These are phyloP conservation scores for Metopolophium dirhodum DNA, from an alignment of 1,140 invertebrate genomes.

Conservation along the genomic window DNA sequence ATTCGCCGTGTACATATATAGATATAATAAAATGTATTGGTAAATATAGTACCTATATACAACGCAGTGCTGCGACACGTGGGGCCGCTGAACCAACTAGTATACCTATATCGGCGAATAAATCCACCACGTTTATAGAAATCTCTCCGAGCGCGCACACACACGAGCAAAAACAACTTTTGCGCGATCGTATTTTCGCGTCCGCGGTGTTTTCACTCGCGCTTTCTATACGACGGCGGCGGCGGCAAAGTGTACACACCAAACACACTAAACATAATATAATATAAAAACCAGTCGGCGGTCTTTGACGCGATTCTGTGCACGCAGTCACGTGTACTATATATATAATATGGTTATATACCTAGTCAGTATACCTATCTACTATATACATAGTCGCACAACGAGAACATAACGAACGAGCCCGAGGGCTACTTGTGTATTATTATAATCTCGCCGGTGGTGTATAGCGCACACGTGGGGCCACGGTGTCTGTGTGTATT, in stretches of 20 bases:
- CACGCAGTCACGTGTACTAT: not conserved
- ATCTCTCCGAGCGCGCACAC: not conserved
- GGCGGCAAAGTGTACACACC: not conserved
- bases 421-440: not conserved
- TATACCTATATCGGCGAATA: not conserved
- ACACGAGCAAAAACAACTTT: constrained; percentile 6
- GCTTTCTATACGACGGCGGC: constrained; percentile 16
- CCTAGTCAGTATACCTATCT: not conserved
- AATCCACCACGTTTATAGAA: not conserved
- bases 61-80: not conserved
- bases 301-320: not conserved
- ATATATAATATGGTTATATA: not conserved
- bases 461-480: not conserved
- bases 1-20: not conserved
- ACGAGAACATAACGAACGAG: not conserved
- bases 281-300: constrained; percentile 20
- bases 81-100: not conserved
- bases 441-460: not conserved
- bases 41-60: no score
- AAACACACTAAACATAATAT: not conserved
- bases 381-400: not conserved
- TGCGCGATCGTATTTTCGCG: not conserved
- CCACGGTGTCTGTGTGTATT: no score
- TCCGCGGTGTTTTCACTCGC: constrained; percentile 26
- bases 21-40: not conserved